These are phyloP conservation scores for Prionailurus bengalensis DNA, from an alignment of 2,113 vertebrate genomes.

Conservation along the genomic window DNA sequence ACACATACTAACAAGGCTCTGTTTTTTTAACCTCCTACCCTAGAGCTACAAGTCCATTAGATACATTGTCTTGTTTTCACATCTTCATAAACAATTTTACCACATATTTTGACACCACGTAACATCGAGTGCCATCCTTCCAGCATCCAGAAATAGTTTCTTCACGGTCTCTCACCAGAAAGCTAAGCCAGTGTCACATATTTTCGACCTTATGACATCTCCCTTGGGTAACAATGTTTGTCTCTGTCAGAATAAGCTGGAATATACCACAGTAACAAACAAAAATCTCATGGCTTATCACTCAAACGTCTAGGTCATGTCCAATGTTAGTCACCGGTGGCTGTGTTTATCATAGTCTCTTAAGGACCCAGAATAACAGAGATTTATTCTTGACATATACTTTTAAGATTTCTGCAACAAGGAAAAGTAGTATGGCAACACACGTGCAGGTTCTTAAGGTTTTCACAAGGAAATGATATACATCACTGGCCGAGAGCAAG, in stretches of 20 bases:
- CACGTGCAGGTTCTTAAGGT: background rate
- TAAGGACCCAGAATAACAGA: background rate
- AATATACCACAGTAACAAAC: background rate
- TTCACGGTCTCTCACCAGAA: background rate
- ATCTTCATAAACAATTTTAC: conserved; percentile 5
- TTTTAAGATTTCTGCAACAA: background rate
- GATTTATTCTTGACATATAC: background rate
- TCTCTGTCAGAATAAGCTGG: background rate
- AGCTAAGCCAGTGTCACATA: background rate
- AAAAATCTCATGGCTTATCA: background rate
- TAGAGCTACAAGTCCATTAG: conserved; percentile 7
- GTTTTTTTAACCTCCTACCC: background rate
- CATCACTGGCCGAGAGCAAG: background rate
- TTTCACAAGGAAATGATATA: background rate
- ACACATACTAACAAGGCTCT: background rate
- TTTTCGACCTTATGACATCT: background rate
- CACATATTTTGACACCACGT: background rate
- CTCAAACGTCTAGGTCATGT: background rate
- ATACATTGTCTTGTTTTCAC: background rate
- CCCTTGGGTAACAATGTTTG: background rate
- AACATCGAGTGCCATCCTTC: background rate
- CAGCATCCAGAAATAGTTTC: background rate
- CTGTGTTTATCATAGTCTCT: background rate
- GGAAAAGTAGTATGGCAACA: background rate
- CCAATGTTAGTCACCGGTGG: background rate